phyloP scores from a whole-genome alignment of 2,888 invertebrate species.

The Anorthoa munda region DNA sequence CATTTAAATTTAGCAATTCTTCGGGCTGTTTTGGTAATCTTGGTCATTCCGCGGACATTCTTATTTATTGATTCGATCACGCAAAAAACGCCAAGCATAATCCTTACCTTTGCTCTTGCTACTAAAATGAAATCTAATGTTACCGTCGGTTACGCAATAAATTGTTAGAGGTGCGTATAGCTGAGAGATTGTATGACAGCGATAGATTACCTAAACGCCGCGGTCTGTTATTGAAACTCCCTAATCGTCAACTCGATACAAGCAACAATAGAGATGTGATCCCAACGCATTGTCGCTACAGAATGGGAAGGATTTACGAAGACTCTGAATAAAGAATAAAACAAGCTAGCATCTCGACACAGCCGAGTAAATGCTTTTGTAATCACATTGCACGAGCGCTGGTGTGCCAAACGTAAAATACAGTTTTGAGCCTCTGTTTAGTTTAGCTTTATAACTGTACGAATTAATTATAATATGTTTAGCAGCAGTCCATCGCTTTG shows the following conservation, averaged over 20 bases:
- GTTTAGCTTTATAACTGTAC: slow-evolving; percentile 56
- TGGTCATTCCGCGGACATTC: too few species aligned
- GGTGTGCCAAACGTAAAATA: slow-evolving; percentile 72
- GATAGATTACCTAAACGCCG: slow-evolving; percentile 73
- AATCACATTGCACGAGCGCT: slow-evolving; percentile 79
- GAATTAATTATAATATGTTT: slow-evolving; percentile 64
- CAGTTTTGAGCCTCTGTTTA: slow-evolving; percentile 70
- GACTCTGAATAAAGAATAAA: slow-evolving; percentile 86
- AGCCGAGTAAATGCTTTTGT: slow-evolving; percentile 82
- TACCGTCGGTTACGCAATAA: slow-evolving; percentile 21
- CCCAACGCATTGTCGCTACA: slow-evolving; percentile 83
- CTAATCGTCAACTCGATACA: slow-evolving; percentile 86
- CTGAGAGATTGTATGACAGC: slow-evolving; percentile 69
- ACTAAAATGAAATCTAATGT: slow-evolving; percentile 6
- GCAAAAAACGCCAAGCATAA: too few species aligned
- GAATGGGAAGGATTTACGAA: slow-evolving; percentile 86
- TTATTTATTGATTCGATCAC: too few species aligned
- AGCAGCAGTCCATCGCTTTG: slow-evolving; percentile 50
- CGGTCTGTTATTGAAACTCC: slow-evolving; percentile 80
- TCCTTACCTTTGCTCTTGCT: too few species aligned
- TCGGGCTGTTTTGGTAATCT: too few species aligned
- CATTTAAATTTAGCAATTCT: too few species aligned
- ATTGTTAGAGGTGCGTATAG: slow-evolving; percentile 24
- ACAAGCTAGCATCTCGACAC: slow-evolving; percentile 82
- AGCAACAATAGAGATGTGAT: slow-evolving; percentile 83